A percentile compares a stretch with the other conserved stretches of the same genome.
phyloP scores from a whole-genome alignment of 2,888 invertebrate species.

The Apamea sordens region DNA sequence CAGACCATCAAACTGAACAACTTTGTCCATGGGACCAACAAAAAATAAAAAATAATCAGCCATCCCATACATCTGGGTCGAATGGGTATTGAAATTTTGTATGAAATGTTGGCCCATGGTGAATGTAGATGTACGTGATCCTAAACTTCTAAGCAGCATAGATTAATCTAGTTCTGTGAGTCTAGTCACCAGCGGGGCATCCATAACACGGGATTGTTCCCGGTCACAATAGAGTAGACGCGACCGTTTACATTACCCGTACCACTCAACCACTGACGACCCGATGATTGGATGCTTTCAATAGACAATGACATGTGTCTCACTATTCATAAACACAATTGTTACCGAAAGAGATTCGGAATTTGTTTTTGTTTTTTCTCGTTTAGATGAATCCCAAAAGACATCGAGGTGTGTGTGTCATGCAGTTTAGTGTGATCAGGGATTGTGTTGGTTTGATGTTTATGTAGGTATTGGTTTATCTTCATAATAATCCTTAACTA shows the following conservation, averaged over 20 bases:
- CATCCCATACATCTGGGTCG: not conserved
- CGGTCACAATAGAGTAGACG: constrained; percentile 79
- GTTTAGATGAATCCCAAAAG: constrained; percentile 56
- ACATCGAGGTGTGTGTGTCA: constrained; percentile 37
- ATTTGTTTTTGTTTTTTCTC: constrained; percentile 60
- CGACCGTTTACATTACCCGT: constrained; percentile 78
- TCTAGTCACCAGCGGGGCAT: constrained; percentile 82
- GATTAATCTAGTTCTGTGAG: constrained; percentile 59
- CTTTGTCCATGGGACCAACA: not conserved
- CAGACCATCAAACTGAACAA: not conserved
- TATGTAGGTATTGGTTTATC: not conserved
- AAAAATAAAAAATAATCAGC: not conserved
- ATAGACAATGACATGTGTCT: constrained; percentile 80
- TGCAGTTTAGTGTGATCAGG: constrained; percentile 2
- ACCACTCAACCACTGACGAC: constrained; percentile 63
- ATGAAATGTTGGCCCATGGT: not conserved
- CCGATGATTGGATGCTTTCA: constrained; percentile 80
- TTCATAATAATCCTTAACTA: not conserved
- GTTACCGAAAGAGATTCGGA: constrained; percentile 65
- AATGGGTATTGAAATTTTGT: not conserved
- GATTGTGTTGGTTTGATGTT: not conserved
- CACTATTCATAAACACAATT: constrained; percentile 73
- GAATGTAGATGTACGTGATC: not conserved
- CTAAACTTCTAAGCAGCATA: constrained; percentile 32
- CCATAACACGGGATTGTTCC: constrained; percentile 86